phyloP scores from a whole-genome alignment of 2,797 vertebrate species.

The Chromobotia macracanthus region DNA sequence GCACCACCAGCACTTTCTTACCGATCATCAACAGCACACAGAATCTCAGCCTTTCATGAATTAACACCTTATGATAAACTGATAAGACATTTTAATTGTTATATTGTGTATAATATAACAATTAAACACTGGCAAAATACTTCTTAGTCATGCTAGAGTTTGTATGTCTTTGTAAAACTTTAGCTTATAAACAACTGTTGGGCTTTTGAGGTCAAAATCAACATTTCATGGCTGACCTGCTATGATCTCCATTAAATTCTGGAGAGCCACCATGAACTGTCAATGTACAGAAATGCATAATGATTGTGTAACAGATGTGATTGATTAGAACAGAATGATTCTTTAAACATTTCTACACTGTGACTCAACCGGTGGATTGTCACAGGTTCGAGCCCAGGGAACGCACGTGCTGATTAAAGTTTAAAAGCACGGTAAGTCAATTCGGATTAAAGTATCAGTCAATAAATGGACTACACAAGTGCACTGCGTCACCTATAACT shows the following conservation, averaged over 20 bases:
- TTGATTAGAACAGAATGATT: background rate
- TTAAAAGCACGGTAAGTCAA: too few relatives aligned
- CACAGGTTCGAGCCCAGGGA: background rate
- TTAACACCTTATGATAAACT: background rate
- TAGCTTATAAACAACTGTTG: too few relatives aligned
- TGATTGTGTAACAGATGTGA: too few relatives aligned
- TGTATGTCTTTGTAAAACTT: too few relatives aligned
- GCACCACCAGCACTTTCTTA: conserved; percentile 65
- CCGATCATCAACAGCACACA: conserved; percentile 38
- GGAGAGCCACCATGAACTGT: too few relatives aligned
- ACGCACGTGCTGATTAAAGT: background rate
- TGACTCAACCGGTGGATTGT: background rate
- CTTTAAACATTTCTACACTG: background rate
- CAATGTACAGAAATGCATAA: too few relatives aligned
- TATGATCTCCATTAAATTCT: too few relatives aligned
- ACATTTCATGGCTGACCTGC: too few relatives aligned
- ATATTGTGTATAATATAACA: background rate
- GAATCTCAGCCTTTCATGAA: conserved; percentile 43
- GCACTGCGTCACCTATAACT: conserved; percentile 54
- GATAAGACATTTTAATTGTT: background rate
- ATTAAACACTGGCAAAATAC: too few relatives aligned
- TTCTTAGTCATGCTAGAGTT: too few relatives aligned
- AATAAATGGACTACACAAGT: background rate
- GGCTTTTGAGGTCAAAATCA: too few relatives aligned
- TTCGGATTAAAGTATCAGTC: too few relatives aligned